Percentiles rank a stretch among this genome's conserved stretches.
Evolutionary conservation across 2,113 vertebrate genomes (phyloP).

Genomic region (Antechinus stuartii): DNA sequence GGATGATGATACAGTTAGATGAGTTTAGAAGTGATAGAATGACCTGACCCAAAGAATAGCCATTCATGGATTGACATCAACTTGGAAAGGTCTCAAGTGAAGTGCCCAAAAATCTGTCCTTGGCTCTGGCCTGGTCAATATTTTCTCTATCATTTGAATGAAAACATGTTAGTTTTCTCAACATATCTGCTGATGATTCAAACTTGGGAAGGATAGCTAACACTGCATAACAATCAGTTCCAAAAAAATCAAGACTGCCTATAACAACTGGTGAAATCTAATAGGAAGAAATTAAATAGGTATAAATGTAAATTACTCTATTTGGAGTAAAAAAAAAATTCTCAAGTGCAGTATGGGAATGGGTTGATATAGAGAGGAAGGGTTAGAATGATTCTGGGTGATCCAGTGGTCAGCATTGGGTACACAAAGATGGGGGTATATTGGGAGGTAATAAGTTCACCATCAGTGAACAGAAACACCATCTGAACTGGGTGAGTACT

Average conservation of each 20-base stretch:
- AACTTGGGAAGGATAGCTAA: neutral
- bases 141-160: neutral
- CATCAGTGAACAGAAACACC: neutral
- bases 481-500: neutral
- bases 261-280: neutral
- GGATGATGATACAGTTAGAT: neutral
- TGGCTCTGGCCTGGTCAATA: neutral
- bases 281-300: neutral
- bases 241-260: neutral
- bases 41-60: neutral
- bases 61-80: neutral
- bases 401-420: neutral
- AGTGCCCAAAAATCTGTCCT: neutral
- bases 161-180: neutral
- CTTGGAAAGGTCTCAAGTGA: neutral
- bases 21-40: neutral
- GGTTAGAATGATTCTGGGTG: too few species aligned
- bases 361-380: neutral
- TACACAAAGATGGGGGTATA: neutral
- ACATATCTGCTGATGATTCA: neutral
- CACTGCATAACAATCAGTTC: neutral
- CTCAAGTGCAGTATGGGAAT: neutral
- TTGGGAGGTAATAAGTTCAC: neutral
- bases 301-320: neutral
- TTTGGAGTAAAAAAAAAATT: neutral